These are phyloP conservation scores for Colletes collaris DNA, from an alignment of 2,888 invertebrate species.

Conservation along the genomic window DNA sequence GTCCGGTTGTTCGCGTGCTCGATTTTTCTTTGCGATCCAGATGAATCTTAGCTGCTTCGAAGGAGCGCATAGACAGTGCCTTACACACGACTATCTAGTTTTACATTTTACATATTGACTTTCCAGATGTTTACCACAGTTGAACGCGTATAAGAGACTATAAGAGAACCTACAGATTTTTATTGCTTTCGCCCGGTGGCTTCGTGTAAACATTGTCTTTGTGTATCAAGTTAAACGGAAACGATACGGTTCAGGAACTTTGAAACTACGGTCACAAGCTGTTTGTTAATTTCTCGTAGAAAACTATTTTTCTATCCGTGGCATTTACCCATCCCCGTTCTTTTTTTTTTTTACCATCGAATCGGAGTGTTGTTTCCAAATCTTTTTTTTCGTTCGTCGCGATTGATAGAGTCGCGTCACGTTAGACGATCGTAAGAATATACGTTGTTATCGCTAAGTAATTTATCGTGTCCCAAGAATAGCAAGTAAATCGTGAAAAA, in stretches of 20 bases:
- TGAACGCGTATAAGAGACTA: constrained; percentile 60
- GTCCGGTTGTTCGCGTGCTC: constrained; percentile 54
- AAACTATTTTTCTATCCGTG: too few species aligned
- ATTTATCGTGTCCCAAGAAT: neutral
- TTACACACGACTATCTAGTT: constrained; percentile 66
- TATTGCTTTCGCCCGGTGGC: constrained; percentile 53
- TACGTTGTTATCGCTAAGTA: constrained; percentile 7
- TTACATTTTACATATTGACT: constrained; percentile 66
- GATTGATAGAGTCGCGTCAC: neutral
- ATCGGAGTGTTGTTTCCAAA: neutral
- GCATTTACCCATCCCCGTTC: neutral
- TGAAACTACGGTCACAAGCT: neutral
- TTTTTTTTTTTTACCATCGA: neutral
- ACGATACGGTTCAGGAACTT: neutral
- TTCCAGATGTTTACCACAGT: constrained; percentile 69
- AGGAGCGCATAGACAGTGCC: constrained; percentile 71
- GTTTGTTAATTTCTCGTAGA: neutral
- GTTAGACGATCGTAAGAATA: neutral
- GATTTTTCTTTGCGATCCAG: constrained; percentile 42
- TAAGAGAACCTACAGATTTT: constrained; percentile 48
- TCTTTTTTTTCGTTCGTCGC: neutral
- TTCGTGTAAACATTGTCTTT: constrained; percentile 70
- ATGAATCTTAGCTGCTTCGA: constrained; percentile 57
- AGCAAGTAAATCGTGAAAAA: neutral
- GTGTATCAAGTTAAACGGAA: constrained; percentile 52